Conservation (phyloP, 1,140 invertebrate genomes). For the Dreissena polymorpha region DNA sequence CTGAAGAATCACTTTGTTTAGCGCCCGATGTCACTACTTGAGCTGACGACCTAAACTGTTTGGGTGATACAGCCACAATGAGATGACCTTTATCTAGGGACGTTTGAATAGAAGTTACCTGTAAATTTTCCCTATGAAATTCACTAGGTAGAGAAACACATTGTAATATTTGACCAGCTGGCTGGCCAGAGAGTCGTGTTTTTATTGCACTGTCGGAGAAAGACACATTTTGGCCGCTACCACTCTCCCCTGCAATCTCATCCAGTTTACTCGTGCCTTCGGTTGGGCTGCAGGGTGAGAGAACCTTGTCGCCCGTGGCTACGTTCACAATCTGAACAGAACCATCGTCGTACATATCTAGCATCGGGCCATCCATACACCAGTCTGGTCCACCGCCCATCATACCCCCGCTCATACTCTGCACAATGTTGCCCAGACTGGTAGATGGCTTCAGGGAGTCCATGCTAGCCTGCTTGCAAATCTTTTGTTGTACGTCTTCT, state of each 20-base stretch:
- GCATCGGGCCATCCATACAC: slow-evolving; percentile 56
- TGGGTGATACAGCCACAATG: slow-evolving; percentile 70
- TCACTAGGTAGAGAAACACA: slow-evolving; percentile 73
- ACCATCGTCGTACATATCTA: slow-evolving; percentile 72
- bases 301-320: slow-evolving; percentile 59
- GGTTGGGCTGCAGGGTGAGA: slow-evolving; percentile 44
- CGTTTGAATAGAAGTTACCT: slow-evolving; percentile 69
- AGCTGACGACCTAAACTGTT: slow-evolving; percentile 10
- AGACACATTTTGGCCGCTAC: slow-evolving; percentile 7
- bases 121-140: slow-evolving; percentile 65
- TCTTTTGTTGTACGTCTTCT: slow-evolving; percentile 42
- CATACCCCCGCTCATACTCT: slow-evolving; percentile 58
- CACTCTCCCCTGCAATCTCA: slow-evolving; percentile 18
- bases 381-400: slow-evolving; percentile 61
- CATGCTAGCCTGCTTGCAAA: slow-evolving; percentile 48
- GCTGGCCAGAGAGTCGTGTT: slow-evolving; percentile 22
- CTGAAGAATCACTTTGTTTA: too few species aligned
- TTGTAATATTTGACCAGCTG: slow-evolving; percentile 70
- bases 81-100: slow-evolving; percentile 73
- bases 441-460: slow-evolving; percentile 51
- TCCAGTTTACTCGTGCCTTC: slow-evolving; percentile 40
- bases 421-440: slow-evolving; percentile 57
- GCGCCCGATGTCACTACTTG: too few species aligned
- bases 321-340: slow-evolving; percentile 75
- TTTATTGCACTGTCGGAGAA: slow-evolving; percentile 47